These are phyloP conservation scores for Trematocara variabile DNA, from an alignment of 2,113 vertebrate species.

Conservation along the genomic window DNA sequence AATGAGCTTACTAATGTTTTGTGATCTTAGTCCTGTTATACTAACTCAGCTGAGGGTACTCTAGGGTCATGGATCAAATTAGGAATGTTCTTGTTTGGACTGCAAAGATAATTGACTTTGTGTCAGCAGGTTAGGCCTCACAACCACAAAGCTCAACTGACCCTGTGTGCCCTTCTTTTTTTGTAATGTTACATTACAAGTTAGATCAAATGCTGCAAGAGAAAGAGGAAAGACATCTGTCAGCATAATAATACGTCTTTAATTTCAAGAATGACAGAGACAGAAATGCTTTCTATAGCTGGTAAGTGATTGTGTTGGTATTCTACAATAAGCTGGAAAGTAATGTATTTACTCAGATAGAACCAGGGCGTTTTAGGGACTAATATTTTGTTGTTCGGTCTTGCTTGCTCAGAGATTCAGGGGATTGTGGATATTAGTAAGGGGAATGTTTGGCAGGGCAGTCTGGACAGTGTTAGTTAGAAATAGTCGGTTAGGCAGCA, in stretches of 20 bases:
- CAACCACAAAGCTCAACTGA: background rate
- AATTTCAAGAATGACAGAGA: background rate
- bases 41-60: background rate
- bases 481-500: background rate
- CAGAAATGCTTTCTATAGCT: background rate
- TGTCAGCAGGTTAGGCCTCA: background rate
- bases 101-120: background rate
- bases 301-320: background rate
- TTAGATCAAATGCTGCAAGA: background rate
- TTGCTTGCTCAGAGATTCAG: background rate
- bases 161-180: background rate
- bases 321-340: background rate
- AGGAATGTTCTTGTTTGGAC: background rate
- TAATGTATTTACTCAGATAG: background rate
- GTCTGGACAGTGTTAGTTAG: background rate
- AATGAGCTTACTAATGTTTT: slow-evolving; percentile 39
- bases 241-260: background rate
- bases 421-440: background rate
- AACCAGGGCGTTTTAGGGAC: background rate
- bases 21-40: slow-evolving; percentile 33
- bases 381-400: background rate
- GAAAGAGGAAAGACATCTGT: background rate
- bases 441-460: background rate
- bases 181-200: background rate
- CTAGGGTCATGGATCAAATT: background rate